These are phyloP conservation scores for Dyspetes luteomarginatus DNA, from an alignment of 2,888 invertebrate genomes.

Conservation along the genomic window DNA sequence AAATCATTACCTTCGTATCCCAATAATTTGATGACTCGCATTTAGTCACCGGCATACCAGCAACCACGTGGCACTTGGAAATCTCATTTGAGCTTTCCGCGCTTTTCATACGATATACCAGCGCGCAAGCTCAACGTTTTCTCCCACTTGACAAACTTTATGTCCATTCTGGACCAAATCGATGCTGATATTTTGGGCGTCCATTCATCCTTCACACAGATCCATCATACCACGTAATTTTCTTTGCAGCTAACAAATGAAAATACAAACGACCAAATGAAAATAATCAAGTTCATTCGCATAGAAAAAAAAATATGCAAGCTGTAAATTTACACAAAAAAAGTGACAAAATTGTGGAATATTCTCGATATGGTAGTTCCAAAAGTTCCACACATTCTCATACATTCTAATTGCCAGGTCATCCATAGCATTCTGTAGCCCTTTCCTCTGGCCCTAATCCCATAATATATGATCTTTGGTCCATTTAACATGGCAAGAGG, in stretches of 20 bases:
- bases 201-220: constrained; percentile 70
- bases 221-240: constrained; percentile 9
- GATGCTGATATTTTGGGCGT: constrained; percentile 71
- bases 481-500: constrained; percentile 38
- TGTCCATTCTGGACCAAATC: constrained; percentile 73
- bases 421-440: not conserved
- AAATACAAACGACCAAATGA: not conserved
- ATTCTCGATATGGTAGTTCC: no score
- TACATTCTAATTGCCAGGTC: not conserved
- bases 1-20: not conserved
- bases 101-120: constrained; percentile 61
- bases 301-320: not conserved
- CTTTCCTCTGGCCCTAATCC: constrained; percentile 3
- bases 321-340: not conserved
- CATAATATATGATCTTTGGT: constrained; percentile 48
- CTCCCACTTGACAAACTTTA: constrained; percentile 62
- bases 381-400: no score
- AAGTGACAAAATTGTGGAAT: not conserved
- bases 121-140: constrained; percentile 73
- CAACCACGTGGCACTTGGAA: constrained; percentile 73
- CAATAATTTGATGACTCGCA: no score
- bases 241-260: constrained; percentile 23
- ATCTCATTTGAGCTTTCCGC: constrained; percentile 74
- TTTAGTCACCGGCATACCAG: no score
- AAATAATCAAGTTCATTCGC: not conserved